These are phyloP conservation scores for Temnothorax unifasciatus DNA, from an alignment of 2,888 invertebrate species.

Conservation along the genomic window DNA sequence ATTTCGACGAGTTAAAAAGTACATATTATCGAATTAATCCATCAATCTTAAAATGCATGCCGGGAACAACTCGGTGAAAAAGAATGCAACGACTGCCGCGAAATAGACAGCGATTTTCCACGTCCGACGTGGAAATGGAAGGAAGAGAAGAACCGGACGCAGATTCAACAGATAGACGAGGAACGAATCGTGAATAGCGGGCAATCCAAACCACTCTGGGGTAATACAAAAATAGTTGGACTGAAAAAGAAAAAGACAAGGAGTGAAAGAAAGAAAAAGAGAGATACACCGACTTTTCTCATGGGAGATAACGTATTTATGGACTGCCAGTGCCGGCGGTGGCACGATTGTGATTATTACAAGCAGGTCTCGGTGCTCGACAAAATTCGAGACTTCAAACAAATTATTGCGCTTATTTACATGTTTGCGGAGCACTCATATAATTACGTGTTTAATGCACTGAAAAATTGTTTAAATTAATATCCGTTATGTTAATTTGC, in stretches of 20 bases:
- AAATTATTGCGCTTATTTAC: not conserved
- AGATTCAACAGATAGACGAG: slow-evolving; percentile 52
- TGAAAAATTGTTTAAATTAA: slow-evolving; percentile 22
- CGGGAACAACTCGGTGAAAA: slow-evolving; percentile 35
- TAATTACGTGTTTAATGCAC: not conserved
- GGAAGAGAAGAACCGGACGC: slow-evolving; percentile 43
- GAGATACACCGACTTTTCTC: slow-evolving; percentile 70
- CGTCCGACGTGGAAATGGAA: slow-evolving; percentile 52
- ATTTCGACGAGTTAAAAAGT: slow-evolving; percentile 4
- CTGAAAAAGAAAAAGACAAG: slow-evolving; percentile 24
- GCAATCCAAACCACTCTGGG: slow-evolving; percentile 59
- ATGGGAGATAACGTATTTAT: slow-evolving; percentile 78
- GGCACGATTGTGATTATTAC: not conserved
- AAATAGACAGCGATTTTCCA: slow-evolving; percentile 50
- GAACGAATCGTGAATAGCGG: slow-evolving; percentile 64
- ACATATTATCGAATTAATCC: slow-evolving; percentile 29
- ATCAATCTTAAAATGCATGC: slow-evolving; percentile 40
- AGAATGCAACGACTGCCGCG: slow-evolving; percentile 31
- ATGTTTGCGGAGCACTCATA: not conserved
- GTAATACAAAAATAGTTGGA: slow-evolving; percentile 47
- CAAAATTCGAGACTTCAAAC: slow-evolving; percentile 1
- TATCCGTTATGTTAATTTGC: not conserved
- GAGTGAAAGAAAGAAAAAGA: slow-evolving; percentile 25
- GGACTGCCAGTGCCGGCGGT: slow-evolving; percentile 29
- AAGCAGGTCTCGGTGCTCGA: not conserved